A percentile compares a stretch with the other conserved stretches of the same genome.
Conservation (phyloP, 2,113 vertebrate species). For the Brachirus orientalis region DNA sequence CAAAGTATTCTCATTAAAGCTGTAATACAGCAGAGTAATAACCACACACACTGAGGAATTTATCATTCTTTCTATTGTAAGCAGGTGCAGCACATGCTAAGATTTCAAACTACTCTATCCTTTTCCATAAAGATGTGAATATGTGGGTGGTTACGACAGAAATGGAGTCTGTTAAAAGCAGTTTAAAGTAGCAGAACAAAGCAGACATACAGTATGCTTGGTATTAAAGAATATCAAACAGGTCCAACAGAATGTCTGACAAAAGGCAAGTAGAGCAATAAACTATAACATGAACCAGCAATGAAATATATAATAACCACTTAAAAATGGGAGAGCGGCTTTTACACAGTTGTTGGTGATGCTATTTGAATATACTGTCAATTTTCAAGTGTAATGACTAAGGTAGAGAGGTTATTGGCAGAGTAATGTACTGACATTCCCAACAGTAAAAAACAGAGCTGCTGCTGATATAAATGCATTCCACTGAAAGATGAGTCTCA, state of each 20-base stretch:
- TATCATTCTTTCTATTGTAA: conserved; percentile 66
- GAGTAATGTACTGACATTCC: background rate
- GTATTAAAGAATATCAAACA: conserved; percentile 41
- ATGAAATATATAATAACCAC: conserved; percentile 29
- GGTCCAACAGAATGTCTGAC: conserved; percentile 23
- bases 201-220: conserved; percentile 34
- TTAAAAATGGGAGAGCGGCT: conserved; percentile 15
- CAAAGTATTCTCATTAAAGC: conserved; percentile 73
- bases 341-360: conserved; percentile 3
- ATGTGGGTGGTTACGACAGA: conserved; percentile 55
- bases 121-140: conserved; percentile 40
- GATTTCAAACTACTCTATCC: conserved; percentile 50
- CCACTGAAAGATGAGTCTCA: background rate
- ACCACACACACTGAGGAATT: conserved; percentile 59
- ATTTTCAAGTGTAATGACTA: background rate
- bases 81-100: conserved; percentile 49
- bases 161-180: conserved; percentile 33
- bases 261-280: conserved; percentile 26
- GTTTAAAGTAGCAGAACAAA: conserved; percentile 52
- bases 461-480: background rate
- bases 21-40: conserved; percentile 60
- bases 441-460: background rate
- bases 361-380: background rate
- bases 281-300: conserved; percentile 17
- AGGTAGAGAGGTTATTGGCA: background rate